A percentile compares a stretch with the other conserved stretches of the same genome.
Conservation (phyloP, 2,797 vertebrate genomes). For the Columba guinea region DNA sequence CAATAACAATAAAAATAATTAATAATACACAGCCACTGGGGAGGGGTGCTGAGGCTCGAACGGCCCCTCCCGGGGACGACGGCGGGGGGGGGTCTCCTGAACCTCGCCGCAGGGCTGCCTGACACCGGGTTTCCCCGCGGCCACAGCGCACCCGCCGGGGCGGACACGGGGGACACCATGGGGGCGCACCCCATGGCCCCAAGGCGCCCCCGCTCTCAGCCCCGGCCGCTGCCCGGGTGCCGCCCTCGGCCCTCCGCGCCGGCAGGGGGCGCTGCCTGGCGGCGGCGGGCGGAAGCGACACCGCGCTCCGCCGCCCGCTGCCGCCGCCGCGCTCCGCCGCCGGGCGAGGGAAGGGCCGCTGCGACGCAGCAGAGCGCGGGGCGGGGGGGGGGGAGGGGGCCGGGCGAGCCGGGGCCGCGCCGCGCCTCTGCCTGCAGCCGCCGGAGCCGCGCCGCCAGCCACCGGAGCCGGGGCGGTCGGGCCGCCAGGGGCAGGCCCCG, state of each 20-base stretch:
- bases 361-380: conserved; percentile 37
- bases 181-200: not conserved
- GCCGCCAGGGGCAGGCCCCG: not conserved
- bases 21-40: too few species aligned
- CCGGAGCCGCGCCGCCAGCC: not conserved
- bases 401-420: conserved; percentile 11
- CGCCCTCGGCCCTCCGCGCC: not conserved
- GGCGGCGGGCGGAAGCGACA: not conserved
- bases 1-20: too few species aligned
- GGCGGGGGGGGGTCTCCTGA: too few species aligned
- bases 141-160: too few species aligned
- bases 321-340: not conserved
- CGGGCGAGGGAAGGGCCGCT: conserved; percentile 21
- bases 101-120: too few species aligned
- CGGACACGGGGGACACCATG: too few species aligned
- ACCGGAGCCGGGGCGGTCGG: not conserved
- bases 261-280: not conserved
- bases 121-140: too few species aligned
- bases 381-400: conserved; percentile 28
- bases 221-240: not conserved
- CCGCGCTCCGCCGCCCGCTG: not conserved
- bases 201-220: too few species aligned
- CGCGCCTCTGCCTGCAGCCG: not conserved
- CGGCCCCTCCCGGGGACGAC: too few species aligned
- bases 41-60: too few species aligned